These are phyloP conservation scores for Drosophila subquinaria DNA, from an alignment of 2,888 invertebrate genomes.

Conservation along the genomic window DNA sequence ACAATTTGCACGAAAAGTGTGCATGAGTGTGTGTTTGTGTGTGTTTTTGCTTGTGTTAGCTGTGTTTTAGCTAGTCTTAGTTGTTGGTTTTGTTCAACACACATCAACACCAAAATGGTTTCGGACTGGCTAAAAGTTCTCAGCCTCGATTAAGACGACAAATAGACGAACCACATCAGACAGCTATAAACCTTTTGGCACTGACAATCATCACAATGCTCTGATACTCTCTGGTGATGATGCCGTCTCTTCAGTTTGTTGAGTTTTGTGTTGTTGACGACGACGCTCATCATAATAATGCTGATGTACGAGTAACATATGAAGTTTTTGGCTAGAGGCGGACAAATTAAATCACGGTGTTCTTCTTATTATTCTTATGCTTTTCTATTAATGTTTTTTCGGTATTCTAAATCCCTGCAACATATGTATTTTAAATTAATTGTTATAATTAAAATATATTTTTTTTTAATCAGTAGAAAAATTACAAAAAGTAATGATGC, in stretches of 20 bases:
- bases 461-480: no score
- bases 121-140: constrained; percentile 59
- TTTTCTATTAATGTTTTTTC: no score
- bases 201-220: constrained; percentile 46
- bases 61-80: constrained; percentile 54
- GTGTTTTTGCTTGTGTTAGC: constrained; percentile 43
- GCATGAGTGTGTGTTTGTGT: constrained; percentile 48
- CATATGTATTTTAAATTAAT: no score
- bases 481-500: background rate
- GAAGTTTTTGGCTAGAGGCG: background rate
- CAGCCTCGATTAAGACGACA: constrained; percentile 71
- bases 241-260: constrained; percentile 8
- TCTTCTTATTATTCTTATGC: no score
- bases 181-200: constrained; percentile 52
- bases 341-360: background rate
- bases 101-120: constrained; percentile 28
- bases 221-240: constrained; percentile 26
- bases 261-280: constrained; percentile 11
- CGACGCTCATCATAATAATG: constrained; percentile 21
- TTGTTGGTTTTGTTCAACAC: constrained; percentile 56
- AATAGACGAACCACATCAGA: constrained; percentile 58
- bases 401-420: no score
- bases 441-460: no score
- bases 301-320: background rate
- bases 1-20: constrained; percentile 41